Evolutionary conservation across 2,113 vertebrate genomes (phyloP).

Genomic region (Macquaria ambigua): DNA sequence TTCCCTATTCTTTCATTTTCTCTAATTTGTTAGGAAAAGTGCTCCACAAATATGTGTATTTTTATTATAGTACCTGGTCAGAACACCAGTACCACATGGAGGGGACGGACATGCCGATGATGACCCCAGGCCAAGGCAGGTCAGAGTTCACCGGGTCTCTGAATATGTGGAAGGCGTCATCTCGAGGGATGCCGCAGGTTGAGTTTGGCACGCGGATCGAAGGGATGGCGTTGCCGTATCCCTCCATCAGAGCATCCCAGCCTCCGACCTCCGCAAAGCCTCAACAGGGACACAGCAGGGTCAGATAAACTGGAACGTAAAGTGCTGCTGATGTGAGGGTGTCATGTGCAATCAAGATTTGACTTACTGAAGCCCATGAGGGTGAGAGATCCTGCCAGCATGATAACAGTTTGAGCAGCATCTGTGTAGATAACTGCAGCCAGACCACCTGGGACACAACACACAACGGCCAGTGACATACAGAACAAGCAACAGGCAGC

Average conservation of each 20-base stretch:
- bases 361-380: constrained; percentile 86
- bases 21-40: neutral
- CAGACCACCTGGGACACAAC: constrained; percentile 89
- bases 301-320: neutral
- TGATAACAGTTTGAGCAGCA: constrained; percentile 92
- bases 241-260: constrained; percentile 87
- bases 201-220: constrained; percentile 86
- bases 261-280: constrained; percentile 93
- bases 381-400: constrained; percentile 90
- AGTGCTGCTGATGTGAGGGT: neutral
- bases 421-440: constrained; percentile 98
- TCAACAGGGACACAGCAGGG: constrained; percentile 55
- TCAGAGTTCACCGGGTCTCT: constrained; percentile 92
- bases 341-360: neutral
- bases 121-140: constrained; percentile 94
- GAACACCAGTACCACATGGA: constrained; percentile 99
- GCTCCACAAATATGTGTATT: neutral
- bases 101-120: constrained; percentile 95
- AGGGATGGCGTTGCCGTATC: constrained; percentile 89
- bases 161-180: constrained; percentile 95
- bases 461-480: neutral
- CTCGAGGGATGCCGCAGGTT: constrained; percentile 92
- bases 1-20: neutral
- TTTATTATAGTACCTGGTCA: constrained; percentile 89
- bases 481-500: neutral